Conservation (phyloP, 2,797 vertebrate species). For the Corythornis leucogaster region DNA sequence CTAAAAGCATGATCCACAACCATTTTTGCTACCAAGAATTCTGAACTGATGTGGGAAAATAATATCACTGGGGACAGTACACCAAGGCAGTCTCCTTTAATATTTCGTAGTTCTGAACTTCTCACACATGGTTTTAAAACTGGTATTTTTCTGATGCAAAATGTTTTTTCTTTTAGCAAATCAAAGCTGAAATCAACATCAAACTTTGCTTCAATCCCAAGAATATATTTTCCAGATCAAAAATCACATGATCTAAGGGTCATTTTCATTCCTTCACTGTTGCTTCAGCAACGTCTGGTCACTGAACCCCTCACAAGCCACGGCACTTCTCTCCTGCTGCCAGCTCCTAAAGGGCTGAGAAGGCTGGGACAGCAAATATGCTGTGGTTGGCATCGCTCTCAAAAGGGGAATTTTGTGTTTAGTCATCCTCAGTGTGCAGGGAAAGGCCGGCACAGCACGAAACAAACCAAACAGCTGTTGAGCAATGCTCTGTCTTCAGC, state of each 20-base stretch:
- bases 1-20: background rate
- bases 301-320: conserved; percentile 4
- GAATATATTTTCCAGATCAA: background rate
- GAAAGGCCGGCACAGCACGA: background rate
- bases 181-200: background rate
- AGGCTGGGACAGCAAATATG: background rate
- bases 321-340: background rate
- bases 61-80: background rate
- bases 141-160: background rate
- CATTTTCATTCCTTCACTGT: background rate
- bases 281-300: background rate
- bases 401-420: conserved; percentile 19
- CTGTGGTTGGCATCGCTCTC: background rate
- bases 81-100: background rate
- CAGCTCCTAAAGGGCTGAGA: background rate
- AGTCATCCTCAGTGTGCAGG: background rate
- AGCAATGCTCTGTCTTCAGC: background rate
- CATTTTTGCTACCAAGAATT: background rate
- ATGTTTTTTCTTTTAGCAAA: background rate
- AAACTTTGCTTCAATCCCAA: background rate
- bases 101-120: background rate
- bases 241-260: background rate
- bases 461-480: background rate
- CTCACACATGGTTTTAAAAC: background rate
- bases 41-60: background rate